Percentiles rank a stretch among this genome's conserved stretches.
Evolutionary conservation across 64 coral and sea anemone genomes (phyloP).

Genomic region (Actinia tenebrosa): DNA sequence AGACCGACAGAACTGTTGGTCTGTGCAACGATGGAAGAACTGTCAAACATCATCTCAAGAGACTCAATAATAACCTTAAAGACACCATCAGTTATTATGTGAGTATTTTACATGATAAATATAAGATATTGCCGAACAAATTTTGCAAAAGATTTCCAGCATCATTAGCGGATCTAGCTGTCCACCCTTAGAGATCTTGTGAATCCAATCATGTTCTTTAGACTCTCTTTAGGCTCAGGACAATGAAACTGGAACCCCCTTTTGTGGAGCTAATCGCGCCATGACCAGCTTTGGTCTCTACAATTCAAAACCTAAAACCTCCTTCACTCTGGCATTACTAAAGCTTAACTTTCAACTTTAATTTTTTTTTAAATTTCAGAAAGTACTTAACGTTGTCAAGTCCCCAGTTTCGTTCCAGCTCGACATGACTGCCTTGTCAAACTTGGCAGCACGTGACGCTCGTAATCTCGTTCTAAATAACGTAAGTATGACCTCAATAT

Average conservation of each 20-base stretch:
- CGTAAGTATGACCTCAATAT: neutral
- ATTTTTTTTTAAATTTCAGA: neutral
- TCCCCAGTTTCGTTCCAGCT: neutral
- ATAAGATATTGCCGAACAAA: too few species aligned
- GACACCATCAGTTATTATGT: conserved; percentile 1
- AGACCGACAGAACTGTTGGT: neutral
- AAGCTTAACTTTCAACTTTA: neutral
- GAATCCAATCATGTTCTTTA: too few species aligned
- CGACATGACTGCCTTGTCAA: neutral
- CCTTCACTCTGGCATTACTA: neutral
- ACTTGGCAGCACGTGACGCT: neutral
- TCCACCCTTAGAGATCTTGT: too few species aligned
- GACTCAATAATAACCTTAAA: neutral
- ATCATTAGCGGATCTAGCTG: too few species aligned
- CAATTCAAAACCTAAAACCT: too few species aligned
- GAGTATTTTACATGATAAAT: neutral
- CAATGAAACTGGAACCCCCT: too few species aligned
- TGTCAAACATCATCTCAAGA: neutral
- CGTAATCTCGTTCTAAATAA: neutral
- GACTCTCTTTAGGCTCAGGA: too few species aligned
- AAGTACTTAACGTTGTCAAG: neutral
- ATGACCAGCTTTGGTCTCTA: too few species aligned
- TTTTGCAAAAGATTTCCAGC: too few species aligned
- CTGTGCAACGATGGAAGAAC: neutral
- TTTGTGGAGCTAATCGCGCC: too few species aligned